A percentile compares a stretch with the other conserved stretches of the same genome.
Conservation (phyloP, 2,113 vertebrate species). For the Condylura cristata region DNA sequence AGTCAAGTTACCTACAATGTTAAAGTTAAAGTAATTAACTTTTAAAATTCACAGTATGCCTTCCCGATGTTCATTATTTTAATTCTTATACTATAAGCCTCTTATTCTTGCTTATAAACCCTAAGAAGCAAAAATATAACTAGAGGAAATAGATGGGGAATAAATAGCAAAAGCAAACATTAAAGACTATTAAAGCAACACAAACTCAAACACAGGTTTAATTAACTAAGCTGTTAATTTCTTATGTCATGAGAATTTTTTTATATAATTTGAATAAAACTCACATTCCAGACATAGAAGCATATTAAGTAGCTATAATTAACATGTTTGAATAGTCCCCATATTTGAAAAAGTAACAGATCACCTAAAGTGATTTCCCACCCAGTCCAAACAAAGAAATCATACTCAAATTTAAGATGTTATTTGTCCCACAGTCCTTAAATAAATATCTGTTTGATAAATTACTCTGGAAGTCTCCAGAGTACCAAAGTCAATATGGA, state of each 20-base stretch:
- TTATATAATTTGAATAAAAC: conserved; percentile 31
- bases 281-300: background rate
- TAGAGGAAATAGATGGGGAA: background rate
- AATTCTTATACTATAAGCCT: background rate
- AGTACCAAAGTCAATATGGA: conserved; percentile 76
- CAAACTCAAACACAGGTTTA: background rate
- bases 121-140: background rate
- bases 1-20: background rate
- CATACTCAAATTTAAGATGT: conserved; percentile 62
- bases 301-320: conserved; percentile 38
- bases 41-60: background rate
- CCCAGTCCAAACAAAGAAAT: conserved; percentile 39
- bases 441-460: conserved; percentile 67
- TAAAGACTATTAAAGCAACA: background rate
- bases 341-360: conserved; percentile 26
- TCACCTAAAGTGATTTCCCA: conserved; percentile 32
- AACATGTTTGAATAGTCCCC: conserved; percentile 24
- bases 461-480: conserved; percentile 73
- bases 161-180: background rate
- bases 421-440: conserved; percentile 59
- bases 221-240: conserved; percentile 45
- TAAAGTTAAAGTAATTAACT: conserved; percentile 19
- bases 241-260: conserved; percentile 10
- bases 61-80: background rate
- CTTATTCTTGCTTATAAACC: conserved; percentile 7